Percentiles rank a stretch among this genome's conserved stretches.
These are phyloP conservation scores for Stomorhina lunata DNA, from an alignment of 2,888 invertebrate species.

Conservation along the genomic window DNA sequence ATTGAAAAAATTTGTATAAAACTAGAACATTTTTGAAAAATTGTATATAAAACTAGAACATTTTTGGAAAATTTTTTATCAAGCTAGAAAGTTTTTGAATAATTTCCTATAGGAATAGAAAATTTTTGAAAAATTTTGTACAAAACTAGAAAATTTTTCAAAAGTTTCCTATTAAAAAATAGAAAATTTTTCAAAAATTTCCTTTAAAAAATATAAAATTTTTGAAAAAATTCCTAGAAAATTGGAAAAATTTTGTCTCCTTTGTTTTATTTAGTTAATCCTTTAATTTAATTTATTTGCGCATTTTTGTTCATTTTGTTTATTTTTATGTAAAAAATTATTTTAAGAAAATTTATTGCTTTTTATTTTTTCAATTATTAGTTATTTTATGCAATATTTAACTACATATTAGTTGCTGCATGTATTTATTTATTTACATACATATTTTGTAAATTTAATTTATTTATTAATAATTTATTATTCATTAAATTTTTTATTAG, in stretches of 20 bases:
- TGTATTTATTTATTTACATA: neutral
- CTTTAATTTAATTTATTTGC: neutral
- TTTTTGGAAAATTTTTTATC: too few relatives aligned
- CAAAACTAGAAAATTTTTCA: too few relatives aligned
- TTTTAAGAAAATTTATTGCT: neutral
- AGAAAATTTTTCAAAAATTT: too few relatives aligned
- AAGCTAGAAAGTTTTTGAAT: too few relatives aligned
- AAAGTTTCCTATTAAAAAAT: too few relatives aligned
- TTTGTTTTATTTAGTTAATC: neutral
- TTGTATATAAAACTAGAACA: too few relatives aligned
- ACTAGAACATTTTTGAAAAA: too few relatives aligned
- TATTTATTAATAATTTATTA: constrained; percentile 33
- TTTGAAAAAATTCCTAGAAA: too few relatives aligned
- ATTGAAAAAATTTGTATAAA: too few relatives aligned
- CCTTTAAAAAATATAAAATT: too few relatives aligned
- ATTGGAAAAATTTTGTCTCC: neutral
- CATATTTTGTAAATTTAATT: constrained; percentile 19
- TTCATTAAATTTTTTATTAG: neutral
- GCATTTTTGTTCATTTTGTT: neutral
- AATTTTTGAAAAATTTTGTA: too few relatives aligned
- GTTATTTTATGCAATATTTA: neutral
- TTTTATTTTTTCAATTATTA: neutral
- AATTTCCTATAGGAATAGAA: too few relatives aligned
- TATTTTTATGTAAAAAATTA: neutral
- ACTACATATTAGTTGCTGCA: neutral